phyloP scores from a whole-genome alignment of 2,113 vertebrate species.

The Hirundichthys speculiger region DNA sequence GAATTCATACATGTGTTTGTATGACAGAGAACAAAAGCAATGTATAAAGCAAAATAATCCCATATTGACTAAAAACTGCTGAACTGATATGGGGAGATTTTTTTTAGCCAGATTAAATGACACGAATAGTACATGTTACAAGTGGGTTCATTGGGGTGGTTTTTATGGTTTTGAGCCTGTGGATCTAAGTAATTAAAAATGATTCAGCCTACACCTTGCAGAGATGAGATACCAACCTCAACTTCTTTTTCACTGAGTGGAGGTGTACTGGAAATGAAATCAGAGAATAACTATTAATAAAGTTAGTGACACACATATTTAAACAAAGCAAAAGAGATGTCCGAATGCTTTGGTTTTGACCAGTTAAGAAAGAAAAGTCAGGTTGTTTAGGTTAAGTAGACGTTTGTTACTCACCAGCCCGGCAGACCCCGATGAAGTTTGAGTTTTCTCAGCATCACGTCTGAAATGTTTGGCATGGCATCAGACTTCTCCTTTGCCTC shows the following conservation, averaged over 20 bases:
- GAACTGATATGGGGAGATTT: no score
- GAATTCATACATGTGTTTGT: no score
- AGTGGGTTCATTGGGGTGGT: no score
- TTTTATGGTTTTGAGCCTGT: not conserved
- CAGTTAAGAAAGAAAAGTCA: not conserved
- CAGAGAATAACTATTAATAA: constrained; percentile 21
- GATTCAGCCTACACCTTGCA: not conserved
- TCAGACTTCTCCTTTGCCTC: constrained; percentile 86
- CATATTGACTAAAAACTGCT: no score
- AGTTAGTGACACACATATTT: not conserved
- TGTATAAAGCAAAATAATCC: no score
- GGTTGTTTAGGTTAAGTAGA: not conserved
- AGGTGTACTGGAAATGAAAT: constrained; percentile 86
- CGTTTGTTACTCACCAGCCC: constrained; percentile 84
- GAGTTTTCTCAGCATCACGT: constrained; percentile 91
- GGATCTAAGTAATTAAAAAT: not conserved
- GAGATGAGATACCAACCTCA: constrained; percentile 85
- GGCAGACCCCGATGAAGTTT: constrained; percentile 89
- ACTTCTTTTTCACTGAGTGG: constrained; percentile 97
- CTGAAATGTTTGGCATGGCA: constrained; percentile 95
- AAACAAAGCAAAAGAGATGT: not conserved
- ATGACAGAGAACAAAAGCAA: no score
- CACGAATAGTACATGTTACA: no score
- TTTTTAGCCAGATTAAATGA: no score
- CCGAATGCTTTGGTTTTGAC: not conserved